Percentiles rank a stretch among this genome's conserved stretches.
Conservation (phyloP, 1,140 invertebrate genomes). For the Eupristina koningsbergeri region DNA sequence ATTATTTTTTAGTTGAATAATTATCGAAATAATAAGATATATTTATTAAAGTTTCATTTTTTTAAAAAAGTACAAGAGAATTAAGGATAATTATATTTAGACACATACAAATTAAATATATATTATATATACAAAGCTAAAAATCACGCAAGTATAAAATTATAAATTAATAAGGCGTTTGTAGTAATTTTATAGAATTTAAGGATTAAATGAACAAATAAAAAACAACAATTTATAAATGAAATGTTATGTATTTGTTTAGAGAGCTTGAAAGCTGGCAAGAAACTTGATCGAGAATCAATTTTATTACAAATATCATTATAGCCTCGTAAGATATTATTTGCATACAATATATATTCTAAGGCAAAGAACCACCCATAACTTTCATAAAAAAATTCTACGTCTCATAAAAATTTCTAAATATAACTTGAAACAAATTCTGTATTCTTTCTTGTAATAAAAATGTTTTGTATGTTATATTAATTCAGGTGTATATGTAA, state of each 20-base stretch:
- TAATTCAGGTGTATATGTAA: slow-evolving; percentile 24
- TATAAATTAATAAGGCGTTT: slow-evolving; percentile 25
- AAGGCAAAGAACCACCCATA: neutral
- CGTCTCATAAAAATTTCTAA: neutral
- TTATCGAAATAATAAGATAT: neutral
- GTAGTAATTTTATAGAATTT: slow-evolving; percentile 27
- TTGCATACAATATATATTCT: slow-evolving; percentile 8
- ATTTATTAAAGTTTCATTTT: slow-evolving; percentile 16
- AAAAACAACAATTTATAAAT: slow-evolving; percentile 25
- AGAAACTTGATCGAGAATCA: slow-evolving; percentile 14
- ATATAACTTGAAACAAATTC: neutral
- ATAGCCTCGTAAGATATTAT: neutral
- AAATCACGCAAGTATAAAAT: slow-evolving; percentile 30
- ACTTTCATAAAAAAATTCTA: slow-evolving; percentile 9
- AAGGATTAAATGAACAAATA: slow-evolving; percentile 1
- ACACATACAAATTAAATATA: neutral
- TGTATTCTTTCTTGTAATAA: slow-evolving; percentile 13
- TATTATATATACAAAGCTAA: slow-evolving; percentile 11
- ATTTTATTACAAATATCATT: slow-evolving; percentile 17
- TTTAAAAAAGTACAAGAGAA: neutral
- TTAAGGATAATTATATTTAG: neutral
- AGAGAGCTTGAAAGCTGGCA: neutral
- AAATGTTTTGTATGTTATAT: slow-evolving; percentile 36
- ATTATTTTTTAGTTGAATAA: neutral
- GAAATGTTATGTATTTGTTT: slow-evolving; percentile 44